phyloP scores from a whole-genome alignment of 2,888 invertebrate genomes.

The Tricholauxania praeusta region DNA sequence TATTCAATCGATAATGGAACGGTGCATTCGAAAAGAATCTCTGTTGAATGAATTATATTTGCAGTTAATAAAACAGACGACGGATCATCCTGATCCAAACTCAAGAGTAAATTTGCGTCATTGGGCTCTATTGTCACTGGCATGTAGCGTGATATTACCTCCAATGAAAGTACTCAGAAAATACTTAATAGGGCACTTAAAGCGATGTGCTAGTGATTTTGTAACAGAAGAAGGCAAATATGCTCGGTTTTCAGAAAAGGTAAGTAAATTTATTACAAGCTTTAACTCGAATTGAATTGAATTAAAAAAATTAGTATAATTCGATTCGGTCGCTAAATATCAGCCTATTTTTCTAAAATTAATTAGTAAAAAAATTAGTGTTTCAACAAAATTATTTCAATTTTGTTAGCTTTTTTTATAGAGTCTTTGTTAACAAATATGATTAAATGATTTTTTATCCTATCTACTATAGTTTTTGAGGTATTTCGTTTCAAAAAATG shows the following conservation, averaged over 20 bases:
- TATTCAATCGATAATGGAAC: constrained; percentile 89
- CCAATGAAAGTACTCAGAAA: constrained; percentile 87
- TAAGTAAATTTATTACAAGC: constrained; percentile 57
- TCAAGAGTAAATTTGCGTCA: constrained; percentile 89
- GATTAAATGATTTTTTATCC: no score
- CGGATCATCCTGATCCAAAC: constrained; percentile 90
- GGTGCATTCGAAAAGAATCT: constrained; percentile 90
- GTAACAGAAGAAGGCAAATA: constrained; percentile 95
- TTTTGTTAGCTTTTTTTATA: no score
- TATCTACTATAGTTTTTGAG: no score
- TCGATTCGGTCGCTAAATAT: no score
- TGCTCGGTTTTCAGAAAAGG: constrained; percentile 91
- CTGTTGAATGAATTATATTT: constrained; percentile 90
- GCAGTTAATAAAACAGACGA: constrained; percentile 94
- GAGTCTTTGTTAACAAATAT: no score
- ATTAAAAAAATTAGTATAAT: no score
- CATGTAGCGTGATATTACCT: constrained; percentile 86
- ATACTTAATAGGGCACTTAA: constrained; percentile 89
- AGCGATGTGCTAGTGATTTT: constrained; percentile 88
- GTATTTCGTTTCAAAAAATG: no score
- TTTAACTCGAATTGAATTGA: no score
- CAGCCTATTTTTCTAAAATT: no score
- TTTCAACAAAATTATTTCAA: no score
- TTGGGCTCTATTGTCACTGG: constrained; percentile 89
- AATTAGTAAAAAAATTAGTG: no score